phyloP scores from a whole-genome alignment of 2,888 invertebrate genomes.

The Ophion slaviceki region DNA sequence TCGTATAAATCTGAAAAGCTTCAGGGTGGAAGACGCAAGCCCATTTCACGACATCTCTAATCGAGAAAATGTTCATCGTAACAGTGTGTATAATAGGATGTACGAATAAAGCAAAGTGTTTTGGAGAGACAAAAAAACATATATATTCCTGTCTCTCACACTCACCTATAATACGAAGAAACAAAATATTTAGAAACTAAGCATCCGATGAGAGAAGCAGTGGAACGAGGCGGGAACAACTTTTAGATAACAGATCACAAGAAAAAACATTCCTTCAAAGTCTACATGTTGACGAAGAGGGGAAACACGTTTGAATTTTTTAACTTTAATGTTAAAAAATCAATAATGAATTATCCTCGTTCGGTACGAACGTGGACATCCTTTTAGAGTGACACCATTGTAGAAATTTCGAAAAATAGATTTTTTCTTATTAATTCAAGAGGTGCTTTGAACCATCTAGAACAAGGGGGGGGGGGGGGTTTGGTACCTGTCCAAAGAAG shows the following conservation, averaged over 20 bases:
- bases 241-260: background rate
- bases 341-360: no score
- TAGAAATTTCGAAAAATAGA: no score
- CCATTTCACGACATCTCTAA: conserved; percentile 61
- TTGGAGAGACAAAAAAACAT: conserved; percentile 23
- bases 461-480: no score
- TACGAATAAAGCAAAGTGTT: conserved; percentile 42
- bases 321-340: no score
- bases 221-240: background rate
- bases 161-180: background rate
- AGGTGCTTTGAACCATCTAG: no score
- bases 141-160: background rate
- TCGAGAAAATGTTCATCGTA: conserved; percentile 68
- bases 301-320: no score
- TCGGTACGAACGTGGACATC: no score
- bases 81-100: conserved; percentile 58
- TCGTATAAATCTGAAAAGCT: conserved; percentile 59
- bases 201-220: conserved; percentile 9
- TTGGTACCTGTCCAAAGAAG: no score
- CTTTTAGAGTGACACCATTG: no score
- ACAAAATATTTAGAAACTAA: conserved; percentile 39
- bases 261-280: background rate
- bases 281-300: background rate
- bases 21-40: conserved; percentile 60
- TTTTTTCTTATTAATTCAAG: no score